These are phyloP conservation scores for Sarotherodon lohbergeri DNA, from an alignment of 2,113 vertebrate genomes.

Conservation along the genomic window DNA sequence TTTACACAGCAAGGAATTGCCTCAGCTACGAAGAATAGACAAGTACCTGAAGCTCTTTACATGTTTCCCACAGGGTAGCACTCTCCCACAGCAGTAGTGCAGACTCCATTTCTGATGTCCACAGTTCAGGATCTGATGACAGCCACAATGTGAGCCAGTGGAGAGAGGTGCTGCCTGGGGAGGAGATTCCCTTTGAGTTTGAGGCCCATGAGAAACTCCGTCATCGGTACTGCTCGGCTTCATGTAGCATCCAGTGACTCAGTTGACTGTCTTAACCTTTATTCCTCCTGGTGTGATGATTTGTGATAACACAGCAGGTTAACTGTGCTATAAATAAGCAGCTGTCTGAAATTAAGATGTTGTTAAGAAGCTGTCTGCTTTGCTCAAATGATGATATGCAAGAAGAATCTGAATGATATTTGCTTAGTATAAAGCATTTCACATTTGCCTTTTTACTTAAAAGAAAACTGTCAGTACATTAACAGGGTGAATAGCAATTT, in stretches of 20 bases:
- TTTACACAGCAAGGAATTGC: background rate
- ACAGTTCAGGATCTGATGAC: conserved; percentile 79
- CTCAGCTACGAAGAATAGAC: background rate
- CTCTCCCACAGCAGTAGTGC: conserved; percentile 95
- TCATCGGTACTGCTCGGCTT: conserved; percentile 78
- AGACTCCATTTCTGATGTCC: conserved; percentile 82
- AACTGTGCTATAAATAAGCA: background rate
- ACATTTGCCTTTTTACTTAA: background rate
- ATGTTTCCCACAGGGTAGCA: conserved; percentile 77
- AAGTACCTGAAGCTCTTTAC: background rate
- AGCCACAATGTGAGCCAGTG: conserved; percentile 90
- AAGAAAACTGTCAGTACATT: background rate
- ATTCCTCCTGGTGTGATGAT: background rate
- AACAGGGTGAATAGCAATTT: background rate
- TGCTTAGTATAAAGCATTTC: background rate
- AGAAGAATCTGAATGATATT: background rate
- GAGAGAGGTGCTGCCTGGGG: conserved; percentile 89
- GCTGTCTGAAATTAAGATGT: background rate
- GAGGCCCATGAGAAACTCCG: conserved; percentile 92
- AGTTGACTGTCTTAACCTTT: background rate
- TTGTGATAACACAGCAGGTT: background rate
- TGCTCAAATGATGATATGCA: background rate
- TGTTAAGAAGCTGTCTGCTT: background rate
- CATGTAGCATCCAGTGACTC: background rate
- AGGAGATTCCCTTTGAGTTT: conserved; percentile 96